Conservation (phyloP, 2,113 vertebrate genomes). For the Pygoscelis antarcticus region DNA sequence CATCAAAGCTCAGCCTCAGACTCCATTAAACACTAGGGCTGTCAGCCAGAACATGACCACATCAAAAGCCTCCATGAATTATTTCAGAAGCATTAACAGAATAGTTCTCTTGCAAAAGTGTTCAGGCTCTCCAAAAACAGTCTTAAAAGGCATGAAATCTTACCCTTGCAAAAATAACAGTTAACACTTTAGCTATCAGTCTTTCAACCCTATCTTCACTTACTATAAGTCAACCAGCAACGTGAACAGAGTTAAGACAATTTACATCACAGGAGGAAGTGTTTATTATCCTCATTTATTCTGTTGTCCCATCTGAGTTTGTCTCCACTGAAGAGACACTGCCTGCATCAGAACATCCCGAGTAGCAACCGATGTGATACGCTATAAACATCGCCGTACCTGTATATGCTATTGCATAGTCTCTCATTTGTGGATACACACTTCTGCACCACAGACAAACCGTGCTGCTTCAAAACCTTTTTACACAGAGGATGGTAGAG, state of each 20-base stretch:
- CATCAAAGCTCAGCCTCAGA: background rate
- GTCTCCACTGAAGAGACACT: background rate
- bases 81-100: constrained; percentile 13
- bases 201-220: background rate
- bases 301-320: background rate
- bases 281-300: background rate
- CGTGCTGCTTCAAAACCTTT: accelerated
- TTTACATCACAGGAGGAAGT: background rate
- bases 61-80: constrained; percentile 31
- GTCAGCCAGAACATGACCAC: background rate
- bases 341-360: accelerated
- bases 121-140: background rate
- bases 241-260: accelerated
- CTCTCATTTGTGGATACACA: accelerated
- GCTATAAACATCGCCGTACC: accelerated
- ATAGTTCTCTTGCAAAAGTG: background rate
- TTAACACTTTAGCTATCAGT: background rate
- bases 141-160: background rate
- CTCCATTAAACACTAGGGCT: background rate
- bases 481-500: background rate
- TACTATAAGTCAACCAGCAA: background rate
- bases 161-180: background rate
- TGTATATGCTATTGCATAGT: accelerated
- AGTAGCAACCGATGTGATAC: accelerated
- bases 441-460: background rate